Conservation (phyloP, 64 coral and sea anemone species). For the Stichodactyla helianthus region DNA sequence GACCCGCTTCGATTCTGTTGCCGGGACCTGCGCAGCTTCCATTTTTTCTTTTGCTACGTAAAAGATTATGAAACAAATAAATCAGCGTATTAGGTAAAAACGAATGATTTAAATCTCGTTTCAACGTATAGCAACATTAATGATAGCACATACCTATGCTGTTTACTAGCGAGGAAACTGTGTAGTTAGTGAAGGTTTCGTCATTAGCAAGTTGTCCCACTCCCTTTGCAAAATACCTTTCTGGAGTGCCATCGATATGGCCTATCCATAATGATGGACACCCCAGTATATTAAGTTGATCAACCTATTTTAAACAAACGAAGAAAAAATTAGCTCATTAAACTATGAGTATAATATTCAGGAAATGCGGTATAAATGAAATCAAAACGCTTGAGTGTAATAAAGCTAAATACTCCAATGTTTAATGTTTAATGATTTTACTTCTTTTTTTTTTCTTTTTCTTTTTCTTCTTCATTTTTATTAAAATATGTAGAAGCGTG, state of each 20-base stretch:
- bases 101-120: background rate
- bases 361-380: too few relatives aligned
- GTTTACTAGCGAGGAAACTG: background rate
- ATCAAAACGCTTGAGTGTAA: too few relatives aligned
- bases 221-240: background rate
- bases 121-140: background rate
- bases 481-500: too few relatives aligned
- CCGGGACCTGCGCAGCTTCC: background rate
- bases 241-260: background rate
- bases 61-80: background rate
- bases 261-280: conserved; percentile 10
- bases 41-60: background rate
- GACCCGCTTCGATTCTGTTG: background rate
- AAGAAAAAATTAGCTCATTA: background rate
- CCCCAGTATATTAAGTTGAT: background rate
- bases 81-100: background rate
- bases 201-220: background rate
- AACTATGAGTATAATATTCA: background rate
- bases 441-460: too few relatives aligned
- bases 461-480: too few relatives aligned
- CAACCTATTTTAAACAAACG: background rate
- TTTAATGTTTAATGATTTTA: background rate
- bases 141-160: conserved; percentile 1
- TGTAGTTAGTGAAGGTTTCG: conserved; percentile 5
- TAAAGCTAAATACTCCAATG: too few relatives aligned